These are phyloP conservation scores for Rhogogaster chlorosoma DNA, from an alignment of 2,888 invertebrate species.

Conservation along the genomic window DNA sequence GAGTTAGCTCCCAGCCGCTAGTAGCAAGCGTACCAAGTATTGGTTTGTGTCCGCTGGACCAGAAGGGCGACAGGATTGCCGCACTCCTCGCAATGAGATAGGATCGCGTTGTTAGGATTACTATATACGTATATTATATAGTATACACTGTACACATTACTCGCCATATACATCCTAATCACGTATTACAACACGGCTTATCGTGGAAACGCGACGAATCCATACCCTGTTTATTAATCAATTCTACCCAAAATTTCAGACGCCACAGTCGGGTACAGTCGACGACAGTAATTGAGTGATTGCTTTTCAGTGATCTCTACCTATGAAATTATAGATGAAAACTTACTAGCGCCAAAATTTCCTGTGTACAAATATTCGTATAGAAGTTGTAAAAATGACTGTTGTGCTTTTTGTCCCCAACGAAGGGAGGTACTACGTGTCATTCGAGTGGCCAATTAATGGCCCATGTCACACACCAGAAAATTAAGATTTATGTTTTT, in stretches of 20 bases:
- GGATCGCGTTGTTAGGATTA: constrained; percentile 35
- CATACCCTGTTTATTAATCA: background rate
- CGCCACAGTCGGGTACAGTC: background rate
- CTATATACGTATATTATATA: background rate
- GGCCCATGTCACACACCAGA: background rate
- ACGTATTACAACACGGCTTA: constrained; percentile 18
- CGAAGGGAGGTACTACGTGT: background rate
- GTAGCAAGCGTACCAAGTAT: constrained; percentile 54
- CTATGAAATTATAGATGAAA: background rate
- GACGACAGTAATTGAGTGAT: background rate
- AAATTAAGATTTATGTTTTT: constrained; percentile 16
- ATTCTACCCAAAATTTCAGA: background rate
- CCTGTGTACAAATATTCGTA: background rate
- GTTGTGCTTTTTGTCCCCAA: background rate
- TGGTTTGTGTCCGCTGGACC: constrained; percentile 61
- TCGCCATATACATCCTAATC: constrained; percentile 19
- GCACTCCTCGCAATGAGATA: constrained; percentile 20
- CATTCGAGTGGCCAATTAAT: background rate
- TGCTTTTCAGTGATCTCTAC: background rate
- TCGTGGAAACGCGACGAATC: background rate
- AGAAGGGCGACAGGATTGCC: constrained; percentile 63
- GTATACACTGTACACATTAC: background rate
- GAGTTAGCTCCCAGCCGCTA: constrained; percentile 34
- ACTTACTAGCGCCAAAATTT: background rate
- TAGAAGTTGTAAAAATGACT: background rate